phyloP scores from a whole-genome alignment of 1,140 invertebrate species.

The Drosophila sucinea region DNA sequence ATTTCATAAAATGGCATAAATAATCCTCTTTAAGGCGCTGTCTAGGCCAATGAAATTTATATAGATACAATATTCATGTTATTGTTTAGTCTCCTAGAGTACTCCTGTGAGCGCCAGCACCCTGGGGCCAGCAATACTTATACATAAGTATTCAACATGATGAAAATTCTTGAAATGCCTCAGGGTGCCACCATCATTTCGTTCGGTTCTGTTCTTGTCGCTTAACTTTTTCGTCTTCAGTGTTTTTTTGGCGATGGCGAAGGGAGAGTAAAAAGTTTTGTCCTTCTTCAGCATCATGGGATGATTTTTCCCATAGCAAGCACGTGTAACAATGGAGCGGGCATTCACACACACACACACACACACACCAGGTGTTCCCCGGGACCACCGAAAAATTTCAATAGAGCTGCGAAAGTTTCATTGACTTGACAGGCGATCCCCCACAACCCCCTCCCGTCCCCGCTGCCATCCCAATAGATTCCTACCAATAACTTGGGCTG shows the following conservation, averaged over 20 bases:
- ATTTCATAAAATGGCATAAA: not conserved
- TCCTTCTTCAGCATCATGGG: slow-evolving; percentile 8
- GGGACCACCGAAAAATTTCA: slow-evolving; percentile 60
- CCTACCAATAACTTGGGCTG: slow-evolving; percentile 32
- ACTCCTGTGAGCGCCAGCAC: not conserved
- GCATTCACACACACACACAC: not conserved
- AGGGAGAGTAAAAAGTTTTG: slow-evolving; percentile 47
- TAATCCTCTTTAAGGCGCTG: slow-evolving; percentile 3
- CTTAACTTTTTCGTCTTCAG: slow-evolving; percentile 28
- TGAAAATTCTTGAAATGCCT: slow-evolving; percentile 63
- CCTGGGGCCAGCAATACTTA: slow-evolving; percentile 4
- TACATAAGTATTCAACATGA: slow-evolving; percentile 38
- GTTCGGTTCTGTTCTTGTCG: slow-evolving; percentile 25
- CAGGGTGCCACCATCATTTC: slow-evolving; percentile 25
- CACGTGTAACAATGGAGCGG: slow-evolving; percentile 4
- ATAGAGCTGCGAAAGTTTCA: slow-evolving; percentile 71
- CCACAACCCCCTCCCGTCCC: not conserved
- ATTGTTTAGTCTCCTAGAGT: slow-evolving; percentile 13
- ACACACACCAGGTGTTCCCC: slow-evolving; percentile 55
- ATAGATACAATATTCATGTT: slow-evolving; percentile 10
- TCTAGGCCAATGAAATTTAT: slow-evolving; percentile 10
- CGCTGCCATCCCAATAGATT: slow-evolving; percentile 16
- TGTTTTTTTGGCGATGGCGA: not conserved
- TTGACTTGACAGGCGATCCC: slow-evolving; percentile 65
- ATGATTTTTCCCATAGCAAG: slow-evolving; percentile 1